A percentile compares a stretch with the other conserved stretches of the same genome.
These are phyloP conservation scores for Phyto melanocephala DNA, from an alignment of 2,888 invertebrate genomes.

Conservation along the genomic window DNA sequence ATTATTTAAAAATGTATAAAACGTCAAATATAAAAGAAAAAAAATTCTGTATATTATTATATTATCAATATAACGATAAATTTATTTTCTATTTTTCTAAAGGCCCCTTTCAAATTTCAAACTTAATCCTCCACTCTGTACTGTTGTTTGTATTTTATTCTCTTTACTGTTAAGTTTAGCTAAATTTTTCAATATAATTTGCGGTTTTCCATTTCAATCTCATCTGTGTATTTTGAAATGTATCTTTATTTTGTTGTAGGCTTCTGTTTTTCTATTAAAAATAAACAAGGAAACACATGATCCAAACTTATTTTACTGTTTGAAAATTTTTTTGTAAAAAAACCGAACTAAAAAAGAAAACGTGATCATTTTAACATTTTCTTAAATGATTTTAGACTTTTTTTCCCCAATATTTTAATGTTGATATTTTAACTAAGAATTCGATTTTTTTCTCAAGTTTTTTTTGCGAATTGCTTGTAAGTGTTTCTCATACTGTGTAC, in stretches of 20 bases:
- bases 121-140: too few relatives aligned
- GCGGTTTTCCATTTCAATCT: constrained; percentile 68
- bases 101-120: too few relatives aligned
- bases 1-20: too few relatives aligned
- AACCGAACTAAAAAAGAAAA: constrained; percentile 67
- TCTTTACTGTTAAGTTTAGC: too few relatives aligned
- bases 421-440: constrained; percentile 61
- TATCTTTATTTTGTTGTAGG: constrained; percentile 42
- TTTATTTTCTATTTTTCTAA: too few relatives aligned
- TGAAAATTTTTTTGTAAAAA: constrained; percentile 1
- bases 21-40: too few relatives aligned
- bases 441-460: constrained; percentile 4
- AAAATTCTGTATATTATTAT: too few relatives aligned
- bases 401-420: constrained; percentile 59
- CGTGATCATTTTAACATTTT: constrained; percentile 77
- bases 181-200: too few relatives aligned
- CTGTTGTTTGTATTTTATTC: too few relatives aligned
- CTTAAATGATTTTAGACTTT: constrained; percentile 66
- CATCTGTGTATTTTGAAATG: constrained; percentile 51
- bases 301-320: constrained; percentile 17
- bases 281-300: constrained; percentile 13
- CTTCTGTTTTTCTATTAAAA: constrained; percentile 48
- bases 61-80: too few relatives aligned
- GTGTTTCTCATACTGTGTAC: constrained; percentile 53
- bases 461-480: background rate